Conservation (phyloP, 1,140 invertebrate species). For the Zaprionus davidi region DNA sequence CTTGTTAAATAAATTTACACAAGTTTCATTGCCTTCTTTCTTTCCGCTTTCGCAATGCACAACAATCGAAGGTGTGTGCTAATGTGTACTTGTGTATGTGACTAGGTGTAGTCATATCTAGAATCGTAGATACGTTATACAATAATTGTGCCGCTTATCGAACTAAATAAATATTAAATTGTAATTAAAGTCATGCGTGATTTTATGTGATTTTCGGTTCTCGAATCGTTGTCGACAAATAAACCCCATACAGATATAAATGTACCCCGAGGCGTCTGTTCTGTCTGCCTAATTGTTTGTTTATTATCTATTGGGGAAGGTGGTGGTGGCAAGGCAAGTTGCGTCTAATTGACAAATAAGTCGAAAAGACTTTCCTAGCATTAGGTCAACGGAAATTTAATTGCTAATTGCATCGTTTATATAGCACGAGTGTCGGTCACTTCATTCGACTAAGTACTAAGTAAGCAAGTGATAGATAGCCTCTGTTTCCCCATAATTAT, state of each 20-base stretch:
- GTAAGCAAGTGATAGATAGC: conserved; percentile 70
- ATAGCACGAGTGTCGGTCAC: conserved; percentile 9
- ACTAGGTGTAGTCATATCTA: conserved; percentile 70
- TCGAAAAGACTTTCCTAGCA: conserved; percentile 67
- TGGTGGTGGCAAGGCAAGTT: conserved; percentile 15
- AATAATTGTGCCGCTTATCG: conserved; percentile 71
- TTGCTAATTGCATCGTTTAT: conserved; percentile 80
- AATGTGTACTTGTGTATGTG: conserved; percentile 9
- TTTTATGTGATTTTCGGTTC: conserved; percentile 28
- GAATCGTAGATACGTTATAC: conserved; percentile 57
- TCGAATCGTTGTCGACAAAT: conserved; percentile 55
- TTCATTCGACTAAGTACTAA: conserved; percentile 57
- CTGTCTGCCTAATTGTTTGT: conserved; percentile 63
- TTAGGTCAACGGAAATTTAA: conserved; percentile 77
- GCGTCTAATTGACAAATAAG: conserved; percentile 77
- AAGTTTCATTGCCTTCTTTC: conserved; percentile 15
- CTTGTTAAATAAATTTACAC: conserved; percentile 74
- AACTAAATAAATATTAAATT: conserved; percentile 83
- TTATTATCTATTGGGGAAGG: conserved; percentile 62
- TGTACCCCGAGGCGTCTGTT: neutral
- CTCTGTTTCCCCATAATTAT: conserved; percentile 59
- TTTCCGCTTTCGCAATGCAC: conserved; percentile 1
- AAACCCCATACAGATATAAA: conserved; percentile 11
- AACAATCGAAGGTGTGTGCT: neutral
- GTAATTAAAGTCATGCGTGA: conserved; percentile 83